Base-by-base conservation (phyloP, 2,888 invertebrate genomes). In the Gymnoscelis rufifasciata region DNA sequence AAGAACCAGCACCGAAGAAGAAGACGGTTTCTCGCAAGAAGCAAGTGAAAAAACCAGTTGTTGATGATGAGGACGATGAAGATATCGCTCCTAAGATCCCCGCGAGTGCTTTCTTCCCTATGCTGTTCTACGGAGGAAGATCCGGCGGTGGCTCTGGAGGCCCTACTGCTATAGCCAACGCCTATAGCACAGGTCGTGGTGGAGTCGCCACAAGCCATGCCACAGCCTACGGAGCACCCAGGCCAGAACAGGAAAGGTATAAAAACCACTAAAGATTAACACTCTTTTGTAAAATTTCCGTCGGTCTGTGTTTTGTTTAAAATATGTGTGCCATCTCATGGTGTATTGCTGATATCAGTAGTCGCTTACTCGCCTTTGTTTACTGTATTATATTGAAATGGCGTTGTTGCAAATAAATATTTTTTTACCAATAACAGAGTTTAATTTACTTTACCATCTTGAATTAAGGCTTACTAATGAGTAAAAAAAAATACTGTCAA, bases 141-240 rank as follows among this genome's bases (percentile, higher is more conserved):
- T 66, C 82, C 0, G 80, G 81, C 0, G 80, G 82, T 12, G 79
- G 80, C n/a, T 88, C 90, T 0, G 91, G 91, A 2, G 89, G 90
- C 0, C 90, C 92, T 7, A 92, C 92, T 0, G 93, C 93, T 1
- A 90, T 93, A 11, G 93, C 93, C 19, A 93, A 93, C 65, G 92
- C 93, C 45, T 93, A 91, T 69, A 93, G 93, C 66, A 93, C 93
- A 0, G 91, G 92, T 1, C 90, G 90, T 54, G 92, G 93, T 2
- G 93, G 93, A 1, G 91, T 93, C 1, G 93, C 93, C 7, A 92
- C 90, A 47, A 93, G 93, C 56, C 92, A 93, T 56, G 93, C 93
- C 0, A 93, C 93, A 0, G 92, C 93, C 0, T 93, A 92, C 64
- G 93, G 93, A 2, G 90, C 90, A 36, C 90, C 91, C 1, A 76